phyloP scores from a whole-genome alignment of 2,797 vertebrate species.

The Manis pentadactyla region DNA sequence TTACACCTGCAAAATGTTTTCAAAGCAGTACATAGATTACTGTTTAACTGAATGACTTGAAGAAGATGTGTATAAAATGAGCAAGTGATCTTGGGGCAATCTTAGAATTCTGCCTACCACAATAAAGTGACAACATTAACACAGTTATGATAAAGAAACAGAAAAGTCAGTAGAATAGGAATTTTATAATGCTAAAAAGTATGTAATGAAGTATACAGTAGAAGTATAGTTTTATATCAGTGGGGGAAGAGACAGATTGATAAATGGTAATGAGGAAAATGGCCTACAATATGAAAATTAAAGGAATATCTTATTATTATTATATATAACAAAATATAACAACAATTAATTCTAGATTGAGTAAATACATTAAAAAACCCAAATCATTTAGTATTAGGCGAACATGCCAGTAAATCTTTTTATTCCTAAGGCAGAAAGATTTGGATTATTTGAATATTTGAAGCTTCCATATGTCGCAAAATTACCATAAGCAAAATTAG shows the following conservation, averaged over 20 bases:
- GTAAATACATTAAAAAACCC: not conserved
- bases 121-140: not conserved
- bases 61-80: not conserved
- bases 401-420: not conserved
- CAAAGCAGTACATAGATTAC: not conserved
- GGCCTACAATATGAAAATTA: constrained; percentile 3
- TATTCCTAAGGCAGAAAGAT: not conserved
- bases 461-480: not conserved
- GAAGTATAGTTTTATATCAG: not conserved
- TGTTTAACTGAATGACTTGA: not conserved
- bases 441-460: not conserved
- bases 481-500: not conserved
- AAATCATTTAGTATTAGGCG: not conserved
- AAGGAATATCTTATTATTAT: not conserved
- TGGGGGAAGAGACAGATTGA: not conserved
- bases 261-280: not conserved
- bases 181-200: not conserved
- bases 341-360: not conserved
- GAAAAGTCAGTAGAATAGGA: not conserved
- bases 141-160: not conserved
- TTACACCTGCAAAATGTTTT: not conserved
- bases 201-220: not conserved
- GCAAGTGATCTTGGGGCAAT: not conserved
- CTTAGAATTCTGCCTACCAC: not conserved
- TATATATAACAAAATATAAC: too few relatives aligned